Evolutionary conservation across 2,797 vertebrate species (phyloP).

Genomic region (Urophycis tenuis): DNA sequence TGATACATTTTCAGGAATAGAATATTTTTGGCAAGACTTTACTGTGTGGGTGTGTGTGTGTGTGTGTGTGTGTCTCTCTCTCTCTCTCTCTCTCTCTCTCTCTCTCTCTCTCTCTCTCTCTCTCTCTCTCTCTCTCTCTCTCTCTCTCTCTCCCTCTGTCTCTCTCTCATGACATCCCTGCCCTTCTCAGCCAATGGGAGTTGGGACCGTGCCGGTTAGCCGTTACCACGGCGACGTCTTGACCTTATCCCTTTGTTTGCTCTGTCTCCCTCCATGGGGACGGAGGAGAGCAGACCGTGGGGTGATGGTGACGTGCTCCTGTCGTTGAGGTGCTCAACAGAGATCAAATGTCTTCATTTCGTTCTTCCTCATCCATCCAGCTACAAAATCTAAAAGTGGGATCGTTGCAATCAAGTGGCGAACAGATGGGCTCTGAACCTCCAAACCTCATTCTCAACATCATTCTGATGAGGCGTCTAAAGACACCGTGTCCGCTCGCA

Average conservation of each 20-base stretch:
- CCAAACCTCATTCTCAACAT: too few relatives aligned
- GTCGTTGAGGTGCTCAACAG: too few relatives aligned
- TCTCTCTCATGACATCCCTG: background rate
- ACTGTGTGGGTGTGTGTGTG: too few relatives aligned
- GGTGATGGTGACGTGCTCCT: too few relatives aligned
- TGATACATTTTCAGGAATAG: background rate
- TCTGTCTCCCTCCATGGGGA: background rate
- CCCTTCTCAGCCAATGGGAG: background rate
- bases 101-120: constrained; percentile 1
- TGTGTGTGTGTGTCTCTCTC: too few relatives aligned
- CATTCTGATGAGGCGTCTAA: background rate
- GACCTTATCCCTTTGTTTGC: background rate
- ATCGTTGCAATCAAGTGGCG: too few relatives aligned
- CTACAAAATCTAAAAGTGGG: too few relatives aligned
- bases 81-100: background rate
- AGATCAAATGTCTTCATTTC: background rate
- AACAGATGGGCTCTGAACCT: too few relatives aligned
- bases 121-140: background rate
- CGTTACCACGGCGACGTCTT: background rate
- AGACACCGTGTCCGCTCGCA: background rate
- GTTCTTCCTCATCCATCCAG: too few relatives aligned
- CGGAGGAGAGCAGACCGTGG: background rate
- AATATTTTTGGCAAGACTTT: background rate
- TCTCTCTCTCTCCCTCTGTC: constrained; percentile 3
- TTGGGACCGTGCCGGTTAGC: too few relatives aligned